Conservation (phyloP, 1,140 invertebrate species). For the Drosophila bocki region DNA sequence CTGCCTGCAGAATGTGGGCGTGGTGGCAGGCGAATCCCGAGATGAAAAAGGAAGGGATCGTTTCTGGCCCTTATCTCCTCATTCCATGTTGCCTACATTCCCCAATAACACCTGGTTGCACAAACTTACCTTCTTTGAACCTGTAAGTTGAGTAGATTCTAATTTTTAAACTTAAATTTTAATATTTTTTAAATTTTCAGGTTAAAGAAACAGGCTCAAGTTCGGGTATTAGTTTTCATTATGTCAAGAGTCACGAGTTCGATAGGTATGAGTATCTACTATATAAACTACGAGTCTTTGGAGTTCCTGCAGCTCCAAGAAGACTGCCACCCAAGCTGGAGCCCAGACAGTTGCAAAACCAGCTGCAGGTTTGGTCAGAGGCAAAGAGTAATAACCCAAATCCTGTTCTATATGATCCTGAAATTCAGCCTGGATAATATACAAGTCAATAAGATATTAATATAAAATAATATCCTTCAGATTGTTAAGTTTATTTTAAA, state of each 20-base stretch:
- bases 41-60: conserved; percentile 93
- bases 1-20: conserved; percentile 94
- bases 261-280: conserved; percentile 29
- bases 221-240: conserved; percentile 33
- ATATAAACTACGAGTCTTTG: conserved; percentile 12
- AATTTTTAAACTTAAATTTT: background rate
- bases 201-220: conserved; percentile 18
- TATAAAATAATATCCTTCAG: too few relatives aligned
- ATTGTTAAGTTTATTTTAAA: too few relatives aligned
- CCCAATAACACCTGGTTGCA: conserved; percentile 76
- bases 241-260: conserved; percentile 38
- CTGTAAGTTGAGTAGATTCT: background rate
- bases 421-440: background rate
- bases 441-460: background rate
- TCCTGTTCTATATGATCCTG: background rate
- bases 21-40: conserved; percentile 93
- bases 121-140: conserved; percentile 26
- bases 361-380: conserved; percentile 24
- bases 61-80: conserved; percentile 90
- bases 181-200: background rate
- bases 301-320: conserved; percentile 6
- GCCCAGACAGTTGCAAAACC: conserved; percentile 11
- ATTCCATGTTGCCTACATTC: conserved; percentile 92
- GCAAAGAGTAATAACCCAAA: conserved; percentile 23
- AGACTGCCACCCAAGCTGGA: conserved; percentile 15